phyloP scores from a whole-genome alignment of 2,797 vertebrate species.

The Nothura maculosa region DNA sequence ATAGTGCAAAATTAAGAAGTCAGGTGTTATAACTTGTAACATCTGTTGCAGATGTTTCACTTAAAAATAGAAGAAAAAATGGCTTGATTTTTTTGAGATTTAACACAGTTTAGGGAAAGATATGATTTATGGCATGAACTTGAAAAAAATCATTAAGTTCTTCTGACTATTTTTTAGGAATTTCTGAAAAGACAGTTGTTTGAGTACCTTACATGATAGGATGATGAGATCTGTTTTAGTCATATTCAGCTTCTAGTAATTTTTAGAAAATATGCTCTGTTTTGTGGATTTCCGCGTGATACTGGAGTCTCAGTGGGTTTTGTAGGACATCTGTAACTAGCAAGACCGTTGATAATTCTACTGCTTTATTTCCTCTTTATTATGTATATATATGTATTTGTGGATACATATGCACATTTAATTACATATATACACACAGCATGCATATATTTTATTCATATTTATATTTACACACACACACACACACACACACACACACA shows the following conservation, averaged over 20 bases:
- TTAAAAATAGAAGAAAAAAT: neutral
- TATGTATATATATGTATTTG: neutral
- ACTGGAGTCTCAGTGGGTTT: neutral
- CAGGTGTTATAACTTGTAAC: neutral
- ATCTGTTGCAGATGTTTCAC: neutral
- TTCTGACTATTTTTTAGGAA: neutral
- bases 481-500: too few species aligned
- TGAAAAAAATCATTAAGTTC: neutral
- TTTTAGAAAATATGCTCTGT: neutral
- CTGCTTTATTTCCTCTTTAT: neutral
- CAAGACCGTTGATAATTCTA: neutral
- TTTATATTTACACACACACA: too few species aligned
- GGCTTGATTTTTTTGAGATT: neutral
- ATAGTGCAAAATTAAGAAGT: neutral
- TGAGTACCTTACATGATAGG: neutral
- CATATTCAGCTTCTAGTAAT: neutral
- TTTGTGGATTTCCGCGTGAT: neutral
- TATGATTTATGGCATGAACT: neutral
- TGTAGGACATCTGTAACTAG: neutral
- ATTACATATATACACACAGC: too few species aligned
- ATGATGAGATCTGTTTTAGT: neutral
- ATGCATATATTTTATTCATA: too few species aligned
- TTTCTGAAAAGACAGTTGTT: neutral
- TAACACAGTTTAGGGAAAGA: neutral
- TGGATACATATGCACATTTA: too few species aligned